Evolutionary conservation across 2,888 invertebrate species (phyloP).

Genomic region (Sympetrum striolatum): DNA sequence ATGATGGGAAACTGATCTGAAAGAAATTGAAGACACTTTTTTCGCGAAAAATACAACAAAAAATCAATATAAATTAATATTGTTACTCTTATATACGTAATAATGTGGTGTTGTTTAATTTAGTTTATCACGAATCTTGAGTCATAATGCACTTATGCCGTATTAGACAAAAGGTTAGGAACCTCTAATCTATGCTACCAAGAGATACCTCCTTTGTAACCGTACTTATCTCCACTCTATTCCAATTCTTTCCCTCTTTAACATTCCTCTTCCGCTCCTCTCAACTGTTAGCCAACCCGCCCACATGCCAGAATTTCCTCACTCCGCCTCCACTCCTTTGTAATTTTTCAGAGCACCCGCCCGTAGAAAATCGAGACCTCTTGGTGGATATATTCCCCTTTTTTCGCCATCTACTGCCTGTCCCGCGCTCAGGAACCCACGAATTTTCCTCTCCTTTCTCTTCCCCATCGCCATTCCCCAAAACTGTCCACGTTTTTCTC

Average conservation of each 20-base stretch:
- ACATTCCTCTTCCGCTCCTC: not conserved
- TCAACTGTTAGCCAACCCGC: not conserved
- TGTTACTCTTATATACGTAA: too few relatives aligned
- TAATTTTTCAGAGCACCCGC: conserved; percentile 37
- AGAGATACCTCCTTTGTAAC: not conserved
- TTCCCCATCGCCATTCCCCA: not conserved
- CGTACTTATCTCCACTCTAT: not conserved
- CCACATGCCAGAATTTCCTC: not conserved
- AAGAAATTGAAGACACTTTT: too few relatives aligned
- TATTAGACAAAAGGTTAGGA: too few relatives aligned
- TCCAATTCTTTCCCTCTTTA: not conserved
- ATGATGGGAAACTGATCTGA: too few relatives aligned
- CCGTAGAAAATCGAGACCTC: conserved; percentile 38
- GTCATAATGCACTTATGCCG: too few relatives aligned
- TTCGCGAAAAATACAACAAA: too few relatives aligned
- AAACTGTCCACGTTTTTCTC: not conserved
- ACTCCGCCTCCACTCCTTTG: not conserved
- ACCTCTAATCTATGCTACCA: too few relatives aligned
- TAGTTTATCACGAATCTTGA: too few relatives aligned
- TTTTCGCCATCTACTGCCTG: conserved; percentile 12
- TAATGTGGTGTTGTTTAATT: too few relatives aligned
- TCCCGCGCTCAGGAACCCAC: not conserved
- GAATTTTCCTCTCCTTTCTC: not conserved
- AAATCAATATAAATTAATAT: too few relatives aligned
- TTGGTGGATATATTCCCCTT: not conserved